phyloP scores from a whole-genome alignment of 2,888 invertebrate genomes.

The Eristalinus aeneus region DNA sequence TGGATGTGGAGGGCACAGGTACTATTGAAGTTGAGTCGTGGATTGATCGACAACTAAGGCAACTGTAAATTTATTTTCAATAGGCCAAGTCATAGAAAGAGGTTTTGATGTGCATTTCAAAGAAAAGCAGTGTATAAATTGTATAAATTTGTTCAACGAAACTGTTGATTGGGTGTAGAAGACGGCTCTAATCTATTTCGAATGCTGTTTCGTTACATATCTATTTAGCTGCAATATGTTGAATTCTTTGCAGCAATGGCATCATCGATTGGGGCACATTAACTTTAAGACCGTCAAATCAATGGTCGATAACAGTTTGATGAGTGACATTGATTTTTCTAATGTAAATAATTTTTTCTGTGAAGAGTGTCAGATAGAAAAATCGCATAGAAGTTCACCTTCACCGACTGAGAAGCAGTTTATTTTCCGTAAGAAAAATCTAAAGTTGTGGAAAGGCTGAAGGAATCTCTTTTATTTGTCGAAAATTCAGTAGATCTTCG shows the following conservation, averaged over 20 bases:
- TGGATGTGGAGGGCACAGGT: slow-evolving; percentile 20
- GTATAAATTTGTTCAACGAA: slow-evolving; percentile 12
- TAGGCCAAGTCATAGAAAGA: not conserved
- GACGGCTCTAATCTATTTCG: slow-evolving; percentile 3
- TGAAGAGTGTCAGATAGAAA: slow-evolving; percentile 15
- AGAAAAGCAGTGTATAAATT: slow-evolving; percentile 3
- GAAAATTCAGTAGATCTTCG: slow-evolving; percentile 1
- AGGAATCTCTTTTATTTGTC: slow-evolving; percentile 1
- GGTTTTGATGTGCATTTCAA: not conserved
- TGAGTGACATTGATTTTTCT: slow-evolving; percentile 9
- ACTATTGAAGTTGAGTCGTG: slow-evolving; percentile 29
- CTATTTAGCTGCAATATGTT: not conserved
- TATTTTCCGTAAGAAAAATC: not conserved
- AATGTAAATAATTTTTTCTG: slow-evolving; percentile 7
- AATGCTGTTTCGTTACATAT: slow-evolving; percentile 2
- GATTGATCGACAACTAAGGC: slow-evolving; percentile 6
- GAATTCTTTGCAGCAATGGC: slow-evolving; percentile 1
- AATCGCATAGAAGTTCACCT: not conserved
- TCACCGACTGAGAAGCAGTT: not conserved
- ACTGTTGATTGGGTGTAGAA: slow-evolving; percentile 4
- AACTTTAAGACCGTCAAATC: not conserved
- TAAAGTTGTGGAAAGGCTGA: not conserved
- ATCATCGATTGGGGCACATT: not conserved
- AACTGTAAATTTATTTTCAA: slow-evolving; percentile 13
- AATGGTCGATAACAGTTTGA: slow-evolving; percentile 6